Conservation (phyloP, 2,888 invertebrate species). For the Cheiracanthium punctorium region DNA sequence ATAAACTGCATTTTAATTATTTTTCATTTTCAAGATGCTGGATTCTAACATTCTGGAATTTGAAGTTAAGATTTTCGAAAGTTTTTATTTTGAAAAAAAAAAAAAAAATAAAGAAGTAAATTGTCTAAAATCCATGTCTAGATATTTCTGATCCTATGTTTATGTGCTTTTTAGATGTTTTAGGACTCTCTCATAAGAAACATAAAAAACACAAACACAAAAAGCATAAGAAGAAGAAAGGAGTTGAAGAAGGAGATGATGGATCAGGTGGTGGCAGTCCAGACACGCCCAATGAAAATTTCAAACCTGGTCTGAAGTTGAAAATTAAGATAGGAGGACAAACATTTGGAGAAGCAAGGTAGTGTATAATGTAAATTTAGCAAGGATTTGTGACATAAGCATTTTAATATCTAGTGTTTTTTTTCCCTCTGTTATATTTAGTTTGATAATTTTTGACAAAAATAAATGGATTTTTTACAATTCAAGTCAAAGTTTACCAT, state of each 20-base stretch:
- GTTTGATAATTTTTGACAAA: background rate
- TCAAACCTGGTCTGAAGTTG: conserved; percentile 76
- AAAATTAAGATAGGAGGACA: conserved; percentile 78
- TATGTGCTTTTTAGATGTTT: too few relatives aligned
- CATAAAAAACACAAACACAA: conserved; percentile 83
- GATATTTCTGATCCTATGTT: too few relatives aligned
- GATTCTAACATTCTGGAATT: too few relatives aligned
- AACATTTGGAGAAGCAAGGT: conserved; percentile 76
- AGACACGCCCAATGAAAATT: conserved; percentile 35
- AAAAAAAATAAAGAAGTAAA: too few relatives aligned
- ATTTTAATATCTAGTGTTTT: background rate
- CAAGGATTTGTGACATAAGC: background rate
- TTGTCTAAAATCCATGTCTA: too few relatives aligned
- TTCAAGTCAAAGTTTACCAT: too few relatives aligned
- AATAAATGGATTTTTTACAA: too few relatives aligned
- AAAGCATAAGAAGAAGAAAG: conserved; percentile 80
- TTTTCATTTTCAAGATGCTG: too few relatives aligned
- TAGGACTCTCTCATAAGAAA: conserved; percentile 77
- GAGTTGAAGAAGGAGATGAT: conserved; percentile 77
- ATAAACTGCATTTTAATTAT: too few relatives aligned
- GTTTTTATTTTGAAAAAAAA: too few relatives aligned
- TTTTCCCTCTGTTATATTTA: background rate
- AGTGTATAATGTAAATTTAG: background rate
- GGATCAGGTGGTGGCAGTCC: conserved; percentile 45
- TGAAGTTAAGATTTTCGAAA: too few relatives aligned